Percentiles rank a stretch among this genome's conserved stretches.
Conservation (phyloP, 2,113 vertebrate species). For the Galeopterus variegatus region DNA sequence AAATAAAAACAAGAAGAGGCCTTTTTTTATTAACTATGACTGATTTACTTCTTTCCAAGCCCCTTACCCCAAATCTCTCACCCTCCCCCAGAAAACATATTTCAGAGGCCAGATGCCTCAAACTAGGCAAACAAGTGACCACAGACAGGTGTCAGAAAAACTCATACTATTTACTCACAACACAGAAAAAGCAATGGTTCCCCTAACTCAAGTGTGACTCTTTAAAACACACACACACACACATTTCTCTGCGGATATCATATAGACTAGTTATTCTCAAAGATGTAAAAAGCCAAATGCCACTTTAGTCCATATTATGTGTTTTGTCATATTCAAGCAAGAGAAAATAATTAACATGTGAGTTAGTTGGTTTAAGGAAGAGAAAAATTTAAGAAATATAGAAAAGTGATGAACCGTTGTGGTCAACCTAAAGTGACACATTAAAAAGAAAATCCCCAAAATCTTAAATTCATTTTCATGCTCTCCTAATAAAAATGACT, state of each 20-base stretch:
- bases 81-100: constrained; percentile 38
- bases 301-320: neutral
- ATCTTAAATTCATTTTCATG: neutral
- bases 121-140: neutral
- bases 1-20: constrained; percentile 81
- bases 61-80: constrained; percentile 54
- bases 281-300: neutral
- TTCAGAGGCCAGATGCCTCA: constrained; percentile 16
- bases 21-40: constrained; percentile 75
- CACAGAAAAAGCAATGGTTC: neutral
- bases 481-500: neutral
- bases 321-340: constrained; percentile 38
- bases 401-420: constrained; percentile 9
- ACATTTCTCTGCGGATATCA: neutral
- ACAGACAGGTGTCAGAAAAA: neutral
- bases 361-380: constrained; percentile 33
- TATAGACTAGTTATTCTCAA: neutral
- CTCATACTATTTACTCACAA: neutral
- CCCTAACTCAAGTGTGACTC: neutral
- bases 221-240: neutral
- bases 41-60: constrained; percentile 55
- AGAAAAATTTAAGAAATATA: constrained; percentile 26
- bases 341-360: constrained; percentile 46
- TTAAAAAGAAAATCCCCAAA: neutral
- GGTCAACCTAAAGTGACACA: neutral